Percentiles rank a stretch among this genome's conserved stretches.
These are phyloP conservation scores for Limnephilus marmoratus DNA, from an alignment of 2,888 invertebrate genomes.

Conservation along the genomic window DNA sequence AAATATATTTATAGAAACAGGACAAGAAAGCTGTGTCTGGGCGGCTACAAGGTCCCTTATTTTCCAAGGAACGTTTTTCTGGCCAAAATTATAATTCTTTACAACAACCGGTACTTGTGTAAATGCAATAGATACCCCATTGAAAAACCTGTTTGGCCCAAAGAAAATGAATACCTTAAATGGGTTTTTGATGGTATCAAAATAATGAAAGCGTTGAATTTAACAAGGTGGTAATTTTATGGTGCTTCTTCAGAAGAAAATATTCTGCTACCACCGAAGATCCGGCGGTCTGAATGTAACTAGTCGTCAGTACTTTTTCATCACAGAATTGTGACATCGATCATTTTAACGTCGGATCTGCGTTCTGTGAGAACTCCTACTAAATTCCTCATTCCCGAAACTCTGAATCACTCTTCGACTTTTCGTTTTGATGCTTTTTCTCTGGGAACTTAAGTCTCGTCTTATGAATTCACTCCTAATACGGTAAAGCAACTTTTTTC, in stretches of 20 bases:
- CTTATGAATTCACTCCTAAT: constrained; percentile 5
- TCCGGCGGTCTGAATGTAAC: neutral
- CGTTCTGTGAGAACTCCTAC: neutral
- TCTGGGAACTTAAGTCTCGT: constrained; percentile 34
- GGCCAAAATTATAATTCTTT: neutral
- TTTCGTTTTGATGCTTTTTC: constrained; percentile 13
- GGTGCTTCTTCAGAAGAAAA: neutral
- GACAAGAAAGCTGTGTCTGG: neutral
- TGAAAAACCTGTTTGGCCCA: no score
- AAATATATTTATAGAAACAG: neutral
- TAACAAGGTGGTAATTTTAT: neutral
- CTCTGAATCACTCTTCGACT: neutral
- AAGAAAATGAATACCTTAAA: neutral
- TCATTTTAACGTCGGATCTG: neutral
- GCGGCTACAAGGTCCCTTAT: neutral
- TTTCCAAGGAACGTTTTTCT: neutral
- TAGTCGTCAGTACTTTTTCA: neutral
- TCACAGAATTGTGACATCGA: neutral
- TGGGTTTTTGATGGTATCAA: neutral
- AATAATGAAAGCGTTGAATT: neutral
- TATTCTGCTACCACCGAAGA: neutral
- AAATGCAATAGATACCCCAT: no score
- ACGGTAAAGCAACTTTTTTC: constrained; percentile 32
- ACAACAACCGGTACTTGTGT: neutral
- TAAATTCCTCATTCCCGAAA: neutral